These are phyloP conservation scores for Capricornis sumatraensis DNA, from an alignment of 2,113 vertebrate genomes.

Conservation along the genomic window DNA sequence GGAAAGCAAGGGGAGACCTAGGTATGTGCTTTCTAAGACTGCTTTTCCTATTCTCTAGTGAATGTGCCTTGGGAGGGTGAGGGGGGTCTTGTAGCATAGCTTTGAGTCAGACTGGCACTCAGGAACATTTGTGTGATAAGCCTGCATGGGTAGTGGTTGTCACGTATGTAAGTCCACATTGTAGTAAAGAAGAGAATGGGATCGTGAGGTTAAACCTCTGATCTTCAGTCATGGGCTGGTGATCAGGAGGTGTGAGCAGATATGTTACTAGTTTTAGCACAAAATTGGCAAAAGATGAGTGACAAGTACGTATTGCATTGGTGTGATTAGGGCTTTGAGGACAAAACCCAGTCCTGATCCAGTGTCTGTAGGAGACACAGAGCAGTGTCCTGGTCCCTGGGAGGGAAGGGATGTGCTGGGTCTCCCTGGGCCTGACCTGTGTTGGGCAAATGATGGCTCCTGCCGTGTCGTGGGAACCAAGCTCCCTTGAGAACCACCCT, in stretches of 20 bases:
- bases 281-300: background rate
- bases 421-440: background rate
- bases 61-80: background rate
- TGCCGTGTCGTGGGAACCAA: background rate
- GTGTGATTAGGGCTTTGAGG: background rate
- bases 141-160: background rate
- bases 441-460: background rate
- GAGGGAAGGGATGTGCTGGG: background rate
- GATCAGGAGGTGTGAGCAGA: background rate
- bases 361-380: accelerated
- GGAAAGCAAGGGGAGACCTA: background rate
- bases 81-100: background rate
- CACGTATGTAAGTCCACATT: background rate
- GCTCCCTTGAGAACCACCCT: background rate
- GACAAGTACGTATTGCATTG: accelerated
- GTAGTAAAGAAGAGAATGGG: background rate
- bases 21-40: background rate
- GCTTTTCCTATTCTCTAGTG: background rate
- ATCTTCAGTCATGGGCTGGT: background rate
- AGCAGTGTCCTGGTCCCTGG: background rate
- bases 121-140: background rate
- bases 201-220: background rate
- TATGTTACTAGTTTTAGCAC: background rate
- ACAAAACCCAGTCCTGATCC: background rate
- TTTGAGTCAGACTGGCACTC: background rate